These are phyloP conservation scores for Philereme vetulata DNA, from an alignment of 2,888 invertebrate species.

Conservation along the genomic window DNA sequence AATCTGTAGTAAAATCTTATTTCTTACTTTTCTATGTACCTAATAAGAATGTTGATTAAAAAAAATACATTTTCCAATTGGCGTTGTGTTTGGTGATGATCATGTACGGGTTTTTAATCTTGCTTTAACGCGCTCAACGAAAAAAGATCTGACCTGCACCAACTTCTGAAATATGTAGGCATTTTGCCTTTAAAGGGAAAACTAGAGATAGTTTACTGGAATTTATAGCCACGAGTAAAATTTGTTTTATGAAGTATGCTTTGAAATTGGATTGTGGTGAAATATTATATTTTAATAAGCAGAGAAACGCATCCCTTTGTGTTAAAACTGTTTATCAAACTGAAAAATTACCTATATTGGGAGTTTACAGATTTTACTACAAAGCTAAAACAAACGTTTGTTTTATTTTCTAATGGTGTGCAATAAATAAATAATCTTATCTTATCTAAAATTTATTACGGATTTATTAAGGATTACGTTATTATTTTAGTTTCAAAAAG, in stretches of 20 bases:
- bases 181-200: slow-evolving; percentile 40
- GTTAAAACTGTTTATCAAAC: neutral
- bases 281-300: slow-evolving; percentile 20
- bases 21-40: no score
- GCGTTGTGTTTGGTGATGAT: no score
- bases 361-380: neutral
- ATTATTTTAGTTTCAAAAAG: no score
- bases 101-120: no score
- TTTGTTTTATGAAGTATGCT: slow-evolving; percentile 41
- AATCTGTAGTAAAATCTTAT: no score
- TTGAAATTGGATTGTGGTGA: slow-evolving; percentile 23
- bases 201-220: slow-evolving; percentile 44
- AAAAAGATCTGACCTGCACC: neutral
- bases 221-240: slow-evolving; percentile 40
- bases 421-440: no score
- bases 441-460: no score
- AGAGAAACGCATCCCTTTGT: slow-evolving; percentile 3
- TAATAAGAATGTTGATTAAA: no score
- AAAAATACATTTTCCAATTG: no score
- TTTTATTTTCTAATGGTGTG: no score
- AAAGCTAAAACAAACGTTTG: no score
- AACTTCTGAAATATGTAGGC: slow-evolving; percentile 37
- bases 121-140: neutral
- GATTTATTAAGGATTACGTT: no score
- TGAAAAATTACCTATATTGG: neutral